Evolutionary conservation across 2,797 vertebrate species (phyloP).

Genomic region (Valencia hispanica): DNA sequence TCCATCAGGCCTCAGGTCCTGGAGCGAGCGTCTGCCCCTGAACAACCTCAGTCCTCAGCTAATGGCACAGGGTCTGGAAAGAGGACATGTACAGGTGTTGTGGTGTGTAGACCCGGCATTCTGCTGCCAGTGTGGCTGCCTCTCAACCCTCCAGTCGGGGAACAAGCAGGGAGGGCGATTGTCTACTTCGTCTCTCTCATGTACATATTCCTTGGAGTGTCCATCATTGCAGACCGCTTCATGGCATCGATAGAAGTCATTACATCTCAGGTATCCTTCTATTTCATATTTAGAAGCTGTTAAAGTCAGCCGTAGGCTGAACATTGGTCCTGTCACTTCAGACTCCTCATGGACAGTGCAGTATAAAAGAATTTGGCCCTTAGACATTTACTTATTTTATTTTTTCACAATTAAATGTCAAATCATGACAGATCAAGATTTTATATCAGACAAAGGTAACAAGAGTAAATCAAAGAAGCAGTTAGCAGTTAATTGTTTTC

Average conservation of each 20-base stretch:
- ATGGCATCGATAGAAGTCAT: slow-evolving; percentile 98
- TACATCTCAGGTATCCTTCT: slow-evolving; percentile 89
- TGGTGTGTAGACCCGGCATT: slow-evolving; percentile 86
- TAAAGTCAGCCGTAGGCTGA: background rate
- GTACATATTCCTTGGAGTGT: slow-evolving; percentile 95
- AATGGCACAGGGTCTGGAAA: slow-evolving; percentile 53
- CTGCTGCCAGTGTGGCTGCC: slow-evolving; percentile 92
- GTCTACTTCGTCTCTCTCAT: slow-evolving; percentile 93
- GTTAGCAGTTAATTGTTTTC: too few species aligned
- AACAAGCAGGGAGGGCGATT: slow-evolving; percentile 87
- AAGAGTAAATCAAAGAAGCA: too few species aligned
- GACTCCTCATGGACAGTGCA: background rate
- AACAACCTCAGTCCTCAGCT: slow-evolving; percentile 38
- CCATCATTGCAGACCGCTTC: slow-evolving; percentile 96
- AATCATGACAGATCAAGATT: too few species aligned
- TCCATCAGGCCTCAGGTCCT: slow-evolving; percentile 57
- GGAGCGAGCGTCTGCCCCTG: slow-evolving; percentile 41
- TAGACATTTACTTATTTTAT: too few species aligned
- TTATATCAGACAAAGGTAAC: too few species aligned
- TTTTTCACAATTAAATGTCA: too few species aligned
- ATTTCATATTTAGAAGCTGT: background rate
- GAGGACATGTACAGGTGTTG: slow-evolving; percentile 46
- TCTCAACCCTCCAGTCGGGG: slow-evolving; percentile 83
- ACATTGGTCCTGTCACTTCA: too few species aligned
- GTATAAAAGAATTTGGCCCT: too few species aligned